phyloP scores from a whole-genome alignment of 2,888 invertebrate genomes.

The Lissocephala sabroskyi region DNA sequence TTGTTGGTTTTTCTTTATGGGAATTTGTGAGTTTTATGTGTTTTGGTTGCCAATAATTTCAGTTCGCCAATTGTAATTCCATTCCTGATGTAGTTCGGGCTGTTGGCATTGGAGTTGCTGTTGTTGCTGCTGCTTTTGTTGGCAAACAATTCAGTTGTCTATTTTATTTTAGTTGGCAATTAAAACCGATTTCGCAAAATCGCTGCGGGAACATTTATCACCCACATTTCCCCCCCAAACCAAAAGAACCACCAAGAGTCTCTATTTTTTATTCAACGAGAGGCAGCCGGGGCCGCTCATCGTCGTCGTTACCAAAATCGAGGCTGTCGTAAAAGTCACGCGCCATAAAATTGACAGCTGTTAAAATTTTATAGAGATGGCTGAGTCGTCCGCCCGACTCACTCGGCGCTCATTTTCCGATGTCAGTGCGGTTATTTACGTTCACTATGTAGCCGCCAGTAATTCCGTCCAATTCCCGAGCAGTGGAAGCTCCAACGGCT shows the following conservation, averaged over 20 bases:
- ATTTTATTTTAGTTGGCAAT: conserved; percentile 58
- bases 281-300: conserved; percentile 2
- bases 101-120: no score
- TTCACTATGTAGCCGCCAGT: no score
- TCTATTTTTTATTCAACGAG: conserved; percentile 1
- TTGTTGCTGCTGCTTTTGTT: conserved; percentile 13
- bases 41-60: conserved; percentile 36
- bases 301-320: not conserved
- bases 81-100: not conserved
- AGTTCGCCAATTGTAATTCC: no score
- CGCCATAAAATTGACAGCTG: conserved; percentile 63
- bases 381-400: no score
- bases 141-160: conserved; percentile 22
- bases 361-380: conserved; percentile 40
- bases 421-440: no score
- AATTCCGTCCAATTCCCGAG: no score
- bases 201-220: conserved; percentile 22
- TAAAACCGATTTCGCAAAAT: conserved; percentile 58
- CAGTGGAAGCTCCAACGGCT: no score
- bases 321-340: conserved; percentile 58
- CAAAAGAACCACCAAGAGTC: no score
- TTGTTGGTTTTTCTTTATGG: conserved; percentile 19
- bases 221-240: conserved; percentile 8
- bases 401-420: no score
- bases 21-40: conserved; percentile 20